Evolutionary conservation across 2,888 invertebrate species (phyloP).

Genomic region (Leptopilina myrica): DNA sequence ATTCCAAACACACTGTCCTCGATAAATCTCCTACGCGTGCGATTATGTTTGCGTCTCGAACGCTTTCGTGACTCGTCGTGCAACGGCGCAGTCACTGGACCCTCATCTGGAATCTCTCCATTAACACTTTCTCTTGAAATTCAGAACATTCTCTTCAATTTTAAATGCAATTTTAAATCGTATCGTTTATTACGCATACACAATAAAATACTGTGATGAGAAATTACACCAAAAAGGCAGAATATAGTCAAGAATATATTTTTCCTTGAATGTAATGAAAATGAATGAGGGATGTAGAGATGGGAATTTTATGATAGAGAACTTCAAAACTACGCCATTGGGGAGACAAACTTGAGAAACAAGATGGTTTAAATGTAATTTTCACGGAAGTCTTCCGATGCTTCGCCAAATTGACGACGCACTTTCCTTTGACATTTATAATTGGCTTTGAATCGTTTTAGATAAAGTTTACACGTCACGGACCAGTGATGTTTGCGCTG

Average conservation of each 20-base stretch:
- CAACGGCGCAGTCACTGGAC: slow-evolving; percentile 34
- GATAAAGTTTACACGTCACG: slow-evolving; percentile 34
- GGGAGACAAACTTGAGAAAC: neutral
- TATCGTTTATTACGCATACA: too few species aligned
- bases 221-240: too few species aligned
- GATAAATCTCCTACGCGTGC: slow-evolving; percentile 63
- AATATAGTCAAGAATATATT: too few species aligned
- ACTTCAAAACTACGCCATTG: slow-evolving; percentile 10
- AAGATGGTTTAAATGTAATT: slow-evolving; percentile 26
- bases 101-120: slow-evolving; percentile 15
- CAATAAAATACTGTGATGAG: too few species aligned
- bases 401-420: slow-evolving; percentile 35
- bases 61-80: slow-evolving; percentile 18
- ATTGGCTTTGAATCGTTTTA: slow-evolving; percentile 39
- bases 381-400: slow-evolving; percentile 37
- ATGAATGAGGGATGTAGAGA: too few species aligned
- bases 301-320: too few species aligned
- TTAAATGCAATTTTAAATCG: too few species aligned
- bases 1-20: slow-evolving; percentile 66
- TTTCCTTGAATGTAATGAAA: too few species aligned
- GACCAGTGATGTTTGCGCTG: slow-evolving; percentile 21
- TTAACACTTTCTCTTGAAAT: slow-evolving; percentile 13
- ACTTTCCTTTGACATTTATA: slow-evolving; percentile 39
- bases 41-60: slow-evolving; percentile 35
- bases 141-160: too few species aligned